These are phyloP conservation scores for Odontocolon sp. DNA, from an alignment of 2,888 invertebrate genomes.

Conservation along the genomic window DNA sequence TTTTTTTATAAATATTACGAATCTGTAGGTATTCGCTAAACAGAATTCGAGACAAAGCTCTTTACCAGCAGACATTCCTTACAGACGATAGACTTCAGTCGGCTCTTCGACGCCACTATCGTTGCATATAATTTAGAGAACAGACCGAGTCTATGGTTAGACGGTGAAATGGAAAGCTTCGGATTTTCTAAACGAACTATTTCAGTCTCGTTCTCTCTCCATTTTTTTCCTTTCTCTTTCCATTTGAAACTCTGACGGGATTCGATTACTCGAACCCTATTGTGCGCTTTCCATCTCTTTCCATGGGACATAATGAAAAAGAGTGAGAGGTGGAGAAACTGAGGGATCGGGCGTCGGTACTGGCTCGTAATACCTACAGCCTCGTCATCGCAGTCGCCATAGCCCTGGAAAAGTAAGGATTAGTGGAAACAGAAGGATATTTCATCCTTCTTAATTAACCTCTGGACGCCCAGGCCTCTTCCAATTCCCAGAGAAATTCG, in stretches of 20 bases:
- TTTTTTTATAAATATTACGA: no score
- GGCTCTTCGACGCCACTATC: no score
- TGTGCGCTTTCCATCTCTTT: slow-evolving; percentile 33
- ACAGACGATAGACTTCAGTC: no score
- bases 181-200: not conserved
- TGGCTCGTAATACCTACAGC: not conserved
- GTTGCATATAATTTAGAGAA: no score
- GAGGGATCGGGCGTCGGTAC: not conserved
- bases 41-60: no score
- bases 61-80: no score
- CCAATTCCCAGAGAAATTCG: slow-evolving; percentile 1
- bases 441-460: slow-evolving; percentile 39
- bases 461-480: not conserved
- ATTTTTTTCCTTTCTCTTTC: not conserved
- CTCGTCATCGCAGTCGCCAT: not conserved
- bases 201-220: not conserved
- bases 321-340: slow-evolving; percentile 10
- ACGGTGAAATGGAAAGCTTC: not conserved
- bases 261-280: slow-evolving; percentile 40
- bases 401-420: slow-evolving; percentile 16
- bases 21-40: no score
- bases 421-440: slow-evolving; percentile 36
- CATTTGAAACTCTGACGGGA: slow-evolving; percentile 22
- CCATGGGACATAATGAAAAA: slow-evolving; percentile 31
- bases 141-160: no score